Evolutionary conservation across 2,888 invertebrate species (phyloP).

Genomic region (Euplagia quadripunctaria): DNA sequence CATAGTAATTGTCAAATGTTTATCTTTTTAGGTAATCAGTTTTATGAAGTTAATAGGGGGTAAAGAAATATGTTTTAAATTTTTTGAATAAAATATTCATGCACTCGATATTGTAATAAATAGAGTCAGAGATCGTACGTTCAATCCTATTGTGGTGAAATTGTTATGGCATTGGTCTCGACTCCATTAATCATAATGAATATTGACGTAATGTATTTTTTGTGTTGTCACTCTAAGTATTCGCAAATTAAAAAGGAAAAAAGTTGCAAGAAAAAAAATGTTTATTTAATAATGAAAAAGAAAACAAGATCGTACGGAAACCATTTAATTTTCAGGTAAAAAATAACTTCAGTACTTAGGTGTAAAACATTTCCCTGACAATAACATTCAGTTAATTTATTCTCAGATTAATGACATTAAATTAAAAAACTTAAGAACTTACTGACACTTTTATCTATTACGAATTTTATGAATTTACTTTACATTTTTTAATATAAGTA

Average conservation of each 20-base stretch:
- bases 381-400: too few relatives aligned
- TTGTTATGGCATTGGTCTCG: conserved; percentile 30
- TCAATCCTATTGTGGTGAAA: conserved; percentile 30
- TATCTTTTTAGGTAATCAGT: background rate
- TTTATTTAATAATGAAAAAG: background rate
- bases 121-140: conserved; percentile 20
- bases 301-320: too few relatives aligned
- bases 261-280: background rate
- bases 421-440: too few relatives aligned
- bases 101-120: conserved; percentile 16
- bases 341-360: too few relatives aligned
- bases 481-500: too few relatives aligned
- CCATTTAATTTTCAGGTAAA: too few relatives aligned
- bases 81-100: conserved; percentile 8
- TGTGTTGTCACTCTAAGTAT: conserved; percentile 5
- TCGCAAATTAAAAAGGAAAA: background rate
- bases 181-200: conserved; percentile 29
- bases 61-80: background rate
- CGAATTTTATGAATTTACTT: too few relatives aligned
- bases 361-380: too few relatives aligned
- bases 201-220: conserved; percentile 26
- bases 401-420: too few relatives aligned
- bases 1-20: background rate
- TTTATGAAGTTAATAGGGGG: background rate
- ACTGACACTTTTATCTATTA: too few relatives aligned